Evolutionary conservation across 2,888 invertebrate species (phyloP).

Genomic region (Tolmerus cingulatus): DNA sequence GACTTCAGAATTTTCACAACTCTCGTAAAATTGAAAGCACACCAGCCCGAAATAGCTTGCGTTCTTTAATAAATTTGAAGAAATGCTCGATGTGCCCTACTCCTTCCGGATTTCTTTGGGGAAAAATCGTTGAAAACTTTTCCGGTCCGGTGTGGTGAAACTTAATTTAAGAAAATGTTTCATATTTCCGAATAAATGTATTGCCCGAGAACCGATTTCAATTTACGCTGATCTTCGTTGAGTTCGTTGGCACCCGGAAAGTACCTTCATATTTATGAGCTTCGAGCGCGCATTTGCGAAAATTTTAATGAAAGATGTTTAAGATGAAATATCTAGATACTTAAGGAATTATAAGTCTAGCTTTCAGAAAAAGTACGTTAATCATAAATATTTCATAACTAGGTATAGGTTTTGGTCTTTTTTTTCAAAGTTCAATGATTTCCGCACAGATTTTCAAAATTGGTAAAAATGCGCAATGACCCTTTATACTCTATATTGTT

Average conservation of each 20-base stretch:
- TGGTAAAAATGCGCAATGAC: no score
- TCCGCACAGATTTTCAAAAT: no score
- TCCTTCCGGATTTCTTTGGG: background rate
- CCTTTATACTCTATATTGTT: no score
- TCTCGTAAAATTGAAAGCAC: background rate
- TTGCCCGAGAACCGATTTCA: background rate
- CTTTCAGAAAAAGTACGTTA: no score
- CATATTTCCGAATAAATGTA: background rate
- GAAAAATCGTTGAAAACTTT: background rate
- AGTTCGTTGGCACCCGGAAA: background rate
- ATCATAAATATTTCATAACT: no score
- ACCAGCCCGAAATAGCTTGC: background rate
- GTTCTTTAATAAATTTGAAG: background rate
- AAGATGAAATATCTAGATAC: background rate
- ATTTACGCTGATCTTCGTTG: background rate
- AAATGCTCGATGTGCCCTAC: background rate
- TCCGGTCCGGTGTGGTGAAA: background rate
- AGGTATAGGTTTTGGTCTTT: no score
- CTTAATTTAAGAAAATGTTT: background rate
- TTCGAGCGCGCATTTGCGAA: background rate
- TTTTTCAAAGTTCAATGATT: no score
- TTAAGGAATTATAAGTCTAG: background rate
- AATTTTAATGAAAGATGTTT: background rate
- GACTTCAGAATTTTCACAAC: background rate
- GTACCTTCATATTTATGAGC: background rate